Conservation (phyloP, 2,113 vertebrate species). For the Ursus arctos region DNA sequence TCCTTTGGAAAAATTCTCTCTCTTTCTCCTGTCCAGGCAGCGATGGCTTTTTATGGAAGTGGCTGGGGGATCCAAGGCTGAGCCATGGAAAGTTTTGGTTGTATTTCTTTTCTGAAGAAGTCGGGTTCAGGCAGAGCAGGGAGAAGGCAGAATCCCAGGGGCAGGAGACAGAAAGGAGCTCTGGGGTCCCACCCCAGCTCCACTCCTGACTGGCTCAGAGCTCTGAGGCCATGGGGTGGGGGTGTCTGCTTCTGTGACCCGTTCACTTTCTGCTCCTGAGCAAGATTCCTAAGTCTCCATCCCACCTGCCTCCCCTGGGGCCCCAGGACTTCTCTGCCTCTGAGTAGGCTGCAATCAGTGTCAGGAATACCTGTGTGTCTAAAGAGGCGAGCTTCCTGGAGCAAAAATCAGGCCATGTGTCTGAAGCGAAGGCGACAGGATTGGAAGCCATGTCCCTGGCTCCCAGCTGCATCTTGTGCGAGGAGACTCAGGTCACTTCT, state of each 20-base stretch:
- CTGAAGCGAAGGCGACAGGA: background rate
- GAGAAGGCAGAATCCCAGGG: background rate
- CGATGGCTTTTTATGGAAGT: constrained; percentile 71
- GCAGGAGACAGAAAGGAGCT: background rate
- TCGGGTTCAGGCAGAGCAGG: background rate
- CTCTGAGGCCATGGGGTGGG: accelerated
- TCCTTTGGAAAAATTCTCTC: constrained; percentile 83
- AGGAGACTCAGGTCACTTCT: background rate
- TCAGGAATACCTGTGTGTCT: background rate
- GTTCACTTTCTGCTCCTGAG: background rate
- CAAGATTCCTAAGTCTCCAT: background rate
- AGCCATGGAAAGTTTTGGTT: constrained; percentile 28
- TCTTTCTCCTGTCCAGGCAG: background rate
- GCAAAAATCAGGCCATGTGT: background rate
- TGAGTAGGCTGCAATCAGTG: background rate
- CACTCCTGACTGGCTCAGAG: background rate
- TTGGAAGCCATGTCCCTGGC: background rate
- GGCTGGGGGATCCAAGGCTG: background rate
- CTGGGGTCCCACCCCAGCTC: background rate
- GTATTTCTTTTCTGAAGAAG: background rate
- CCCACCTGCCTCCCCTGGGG: background rate
- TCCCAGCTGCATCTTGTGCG: background rate
- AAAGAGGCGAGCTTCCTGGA: background rate
- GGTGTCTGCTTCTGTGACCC: background rate
- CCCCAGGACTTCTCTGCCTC: background rate